Evolutionary conservation across 2,888 invertebrate species (phyloP).

Genomic region (Tenthredo distinguenda): DNA sequence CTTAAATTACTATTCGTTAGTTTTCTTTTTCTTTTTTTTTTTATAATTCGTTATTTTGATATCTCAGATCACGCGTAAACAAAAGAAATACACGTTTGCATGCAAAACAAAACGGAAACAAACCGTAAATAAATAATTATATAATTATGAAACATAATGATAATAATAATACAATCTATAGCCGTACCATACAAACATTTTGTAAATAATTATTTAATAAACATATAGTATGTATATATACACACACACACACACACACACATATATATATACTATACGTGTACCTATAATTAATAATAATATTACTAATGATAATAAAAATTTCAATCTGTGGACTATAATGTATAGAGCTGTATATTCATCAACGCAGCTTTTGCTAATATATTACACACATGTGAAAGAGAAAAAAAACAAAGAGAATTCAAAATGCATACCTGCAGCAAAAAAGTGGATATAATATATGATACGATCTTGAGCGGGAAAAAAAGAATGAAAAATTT

Average conservation of each 20-base stretch:
- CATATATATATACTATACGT: not conserved
- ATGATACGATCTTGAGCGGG: no score
- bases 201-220: not conserved
- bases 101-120: no score
- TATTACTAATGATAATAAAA: no score
- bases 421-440: not conserved
- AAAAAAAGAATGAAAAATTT: constrained; percentile 15
- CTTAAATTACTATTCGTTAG: no score
- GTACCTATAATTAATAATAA: not conserved
- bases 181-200: not conserved
- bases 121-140: no score
- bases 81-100: no score
- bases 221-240: not conserved
- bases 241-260: not conserved
- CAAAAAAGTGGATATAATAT: not conserved
- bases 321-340: no score
- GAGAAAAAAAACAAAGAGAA: constrained; percentile 22
- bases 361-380: not conserved
- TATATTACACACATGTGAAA: not conserved
- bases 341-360: no score
- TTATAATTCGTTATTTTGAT: no score
- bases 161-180: not conserved
- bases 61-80: no score
- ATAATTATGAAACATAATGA: not conserved
- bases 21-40: no score